Evolutionary conservation across 2,888 invertebrate genomes (phyloP), one percentile per base, ranked within the genome.

Genomic region (Smittia sp.): DNA sequence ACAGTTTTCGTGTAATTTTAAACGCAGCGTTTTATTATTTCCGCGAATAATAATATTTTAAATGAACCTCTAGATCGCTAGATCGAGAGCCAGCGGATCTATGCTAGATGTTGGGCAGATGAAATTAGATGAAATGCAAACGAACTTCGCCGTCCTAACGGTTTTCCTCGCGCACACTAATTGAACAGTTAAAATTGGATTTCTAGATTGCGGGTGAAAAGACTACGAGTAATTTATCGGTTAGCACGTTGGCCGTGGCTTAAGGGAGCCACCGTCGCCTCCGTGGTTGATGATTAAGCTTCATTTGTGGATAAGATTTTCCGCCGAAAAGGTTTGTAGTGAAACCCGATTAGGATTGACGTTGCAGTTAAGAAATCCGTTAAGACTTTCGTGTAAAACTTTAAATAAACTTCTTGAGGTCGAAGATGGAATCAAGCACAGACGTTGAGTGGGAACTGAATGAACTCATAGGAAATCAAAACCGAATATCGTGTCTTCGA

Each of bases 401-500:
- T 22, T 58, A 58, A 58, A 58, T 58, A 20, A 58, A 46, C 4
- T 32, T 32, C 46, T 46, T 46, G 46, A 46, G 46, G 46, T 46
- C 15, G 46, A 46, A n/a, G 46, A 13, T 46, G 46, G 46, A 32
- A 32, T 32, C 32, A 32, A 32, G 32, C 32, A 32, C 32, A 32
- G 32, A 32, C 32, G 46, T 6, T n/a, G 46, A 46, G 46, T 46
- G 46, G 32, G 15, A 58, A 58, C n/a, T 58, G 22, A 20, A 18
- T 13, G 2, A 58, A 65, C 25, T 65, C 11, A 65, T 7, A 27
- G 32, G 25, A 65, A 65, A 25, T 65, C 65, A 65, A 65, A 65
- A 15, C 32, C 65, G 24, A 65, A 65, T 3, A 65, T 65, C 11
- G 27, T 65, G 25, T 32, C 25, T 9, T 65, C 25, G 9, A 65